Percentiles rank a stretch among this genome's conserved stretches.
phyloP scores from a whole-genome alignment of 2,888 invertebrate species.

The Ophion ventricosus region DNA sequence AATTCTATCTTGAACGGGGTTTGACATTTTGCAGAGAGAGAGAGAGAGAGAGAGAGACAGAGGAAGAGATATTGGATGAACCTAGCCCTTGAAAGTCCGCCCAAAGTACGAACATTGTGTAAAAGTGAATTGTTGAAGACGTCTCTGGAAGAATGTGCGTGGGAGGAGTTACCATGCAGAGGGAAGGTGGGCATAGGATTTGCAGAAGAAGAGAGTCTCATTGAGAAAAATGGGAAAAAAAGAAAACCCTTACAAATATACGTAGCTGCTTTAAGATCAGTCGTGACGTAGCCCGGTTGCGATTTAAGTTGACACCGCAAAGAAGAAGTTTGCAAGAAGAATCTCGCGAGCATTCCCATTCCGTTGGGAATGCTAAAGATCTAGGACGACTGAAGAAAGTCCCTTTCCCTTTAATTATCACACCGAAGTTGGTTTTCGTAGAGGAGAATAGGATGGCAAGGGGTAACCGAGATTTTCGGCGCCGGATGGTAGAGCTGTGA shows the following conservation, averaged over 20 bases:
- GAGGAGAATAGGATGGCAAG: slow-evolving; percentile 5
- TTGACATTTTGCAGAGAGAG: slow-evolving; percentile 31
- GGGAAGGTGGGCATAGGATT: background rate
- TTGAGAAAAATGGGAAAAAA: slow-evolving; percentile 23
- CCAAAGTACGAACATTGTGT: slow-evolving; percentile 18
- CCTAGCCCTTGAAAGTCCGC: slow-evolving; percentile 30
- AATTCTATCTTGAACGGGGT: slow-evolving; percentile 27
- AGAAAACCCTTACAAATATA: background rate
- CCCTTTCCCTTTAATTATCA: slow-evolving; percentile 63
- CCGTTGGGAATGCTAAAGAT: slow-evolving; percentile 49
- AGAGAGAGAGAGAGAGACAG: slow-evolving; percentile 1
- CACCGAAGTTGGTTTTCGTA: slow-evolving; percentile 43
- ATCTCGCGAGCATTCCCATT: slow-evolving; percentile 37
- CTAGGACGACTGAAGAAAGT: slow-evolving; percentile 46
- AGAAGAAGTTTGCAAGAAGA: slow-evolving; percentile 45
- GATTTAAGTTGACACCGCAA: slow-evolving; percentile 64
- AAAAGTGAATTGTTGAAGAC: slow-evolving; percentile 55
- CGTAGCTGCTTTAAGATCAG: slow-evolving; percentile 36
- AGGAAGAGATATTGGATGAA: background rate
- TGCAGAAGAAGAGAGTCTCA: background rate
- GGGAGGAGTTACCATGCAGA: slow-evolving; percentile 48
- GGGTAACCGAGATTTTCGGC: slow-evolving; percentile 29
- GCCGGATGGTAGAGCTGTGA: slow-evolving; percentile 25
- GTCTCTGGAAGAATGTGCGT: slow-evolving; percentile 17
- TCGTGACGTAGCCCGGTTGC: slow-evolving; percentile 47